phyloP scores from a whole-genome alignment of 1,140 invertebrate genomes.

The Pseudomyrmex gracilis region DNA sequence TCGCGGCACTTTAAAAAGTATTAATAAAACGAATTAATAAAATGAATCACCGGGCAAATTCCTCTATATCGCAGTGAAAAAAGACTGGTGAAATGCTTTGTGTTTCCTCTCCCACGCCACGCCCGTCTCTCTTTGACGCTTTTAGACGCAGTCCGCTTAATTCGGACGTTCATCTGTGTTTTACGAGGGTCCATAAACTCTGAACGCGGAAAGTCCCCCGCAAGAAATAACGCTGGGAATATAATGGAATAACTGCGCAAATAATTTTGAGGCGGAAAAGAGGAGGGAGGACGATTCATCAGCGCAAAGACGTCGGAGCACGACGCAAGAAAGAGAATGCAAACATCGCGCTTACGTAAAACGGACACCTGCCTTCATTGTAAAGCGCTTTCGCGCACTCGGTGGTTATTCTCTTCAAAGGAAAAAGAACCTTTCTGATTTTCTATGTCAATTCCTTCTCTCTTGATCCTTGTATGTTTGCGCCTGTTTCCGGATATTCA shows the following conservation, averaged over 20 bases:
- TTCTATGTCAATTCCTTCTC: background rate
- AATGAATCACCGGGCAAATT: conserved; percentile 34
- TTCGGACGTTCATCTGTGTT: conserved; percentile 36
- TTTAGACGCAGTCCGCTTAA: conserved; percentile 50
- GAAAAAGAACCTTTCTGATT: conserved; percentile 2
- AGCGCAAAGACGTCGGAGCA: background rate
- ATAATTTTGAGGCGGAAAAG: conserved; percentile 17
- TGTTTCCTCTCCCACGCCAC: conserved; percentile 54
- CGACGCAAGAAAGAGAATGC: conserved; percentile 4
- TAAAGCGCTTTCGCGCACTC: conserved; percentile 53
- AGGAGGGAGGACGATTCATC: conserved; percentile 10
- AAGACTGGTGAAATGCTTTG: conserved; percentile 24
- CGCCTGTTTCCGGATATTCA: conserved; percentile 69
- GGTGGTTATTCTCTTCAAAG: conserved; percentile 56
- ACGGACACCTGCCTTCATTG: conserved; percentile 65
- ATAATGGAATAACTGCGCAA: conserved; percentile 2
- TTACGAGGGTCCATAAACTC: conserved; percentile 57
- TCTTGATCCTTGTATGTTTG: background rate
- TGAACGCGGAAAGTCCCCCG: background rate
- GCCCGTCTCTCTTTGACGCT: conserved; percentile 19
- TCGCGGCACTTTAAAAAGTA: background rate
- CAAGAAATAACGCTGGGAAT: conserved; percentile 46
- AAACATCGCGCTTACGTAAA: conserved; percentile 32
- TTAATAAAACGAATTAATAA: background rate
- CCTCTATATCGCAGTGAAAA: conserved; percentile 1